Conservation (phyloP, 2,113 vertebrate species). For the Megaptera novaeangliae region DNA sequence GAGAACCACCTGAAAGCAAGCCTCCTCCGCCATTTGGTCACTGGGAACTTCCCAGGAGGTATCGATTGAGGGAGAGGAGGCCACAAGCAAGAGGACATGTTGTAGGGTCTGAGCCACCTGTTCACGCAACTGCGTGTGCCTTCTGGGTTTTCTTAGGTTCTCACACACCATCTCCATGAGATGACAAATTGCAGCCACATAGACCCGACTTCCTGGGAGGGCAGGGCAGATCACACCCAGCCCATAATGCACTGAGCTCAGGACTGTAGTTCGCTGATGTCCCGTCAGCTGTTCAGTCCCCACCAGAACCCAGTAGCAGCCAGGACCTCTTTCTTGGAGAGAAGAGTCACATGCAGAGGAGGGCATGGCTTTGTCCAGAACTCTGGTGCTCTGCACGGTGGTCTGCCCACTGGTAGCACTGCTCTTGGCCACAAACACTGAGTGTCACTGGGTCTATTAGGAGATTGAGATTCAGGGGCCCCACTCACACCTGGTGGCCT, state of each 20-base stretch:
- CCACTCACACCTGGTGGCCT: background rate
- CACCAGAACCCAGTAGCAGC: background rate
- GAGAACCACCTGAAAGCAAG: background rate
- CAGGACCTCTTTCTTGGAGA: background rate
- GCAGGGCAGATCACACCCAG: rapidly evolving
- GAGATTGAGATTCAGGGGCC: background rate
- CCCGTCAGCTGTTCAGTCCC: background rate
- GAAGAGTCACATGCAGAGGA: background rate
- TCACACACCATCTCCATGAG: background rate
- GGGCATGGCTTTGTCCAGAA: background rate
- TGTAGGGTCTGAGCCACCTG: background rate
- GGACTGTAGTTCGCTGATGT: background rate
- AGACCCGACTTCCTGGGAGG: background rate
- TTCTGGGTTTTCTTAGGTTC: background rate
- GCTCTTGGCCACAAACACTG: background rate
- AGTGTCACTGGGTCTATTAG: background rate
- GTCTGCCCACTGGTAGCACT: background rate
- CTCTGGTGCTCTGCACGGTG: background rate
- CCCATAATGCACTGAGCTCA: background rate
- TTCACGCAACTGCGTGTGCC: background rate
- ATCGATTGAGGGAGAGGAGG: background rate
- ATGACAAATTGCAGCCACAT: background rate
- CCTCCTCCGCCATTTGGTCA: background rate
- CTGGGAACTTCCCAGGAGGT: background rate
- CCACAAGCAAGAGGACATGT: no score